A percentile compares a stretch with the other conserved stretches of the same genome.
Evolutionary conservation across 2,797 vertebrate genomes (phyloP).

Genomic region (Sparus aurata): DNA sequence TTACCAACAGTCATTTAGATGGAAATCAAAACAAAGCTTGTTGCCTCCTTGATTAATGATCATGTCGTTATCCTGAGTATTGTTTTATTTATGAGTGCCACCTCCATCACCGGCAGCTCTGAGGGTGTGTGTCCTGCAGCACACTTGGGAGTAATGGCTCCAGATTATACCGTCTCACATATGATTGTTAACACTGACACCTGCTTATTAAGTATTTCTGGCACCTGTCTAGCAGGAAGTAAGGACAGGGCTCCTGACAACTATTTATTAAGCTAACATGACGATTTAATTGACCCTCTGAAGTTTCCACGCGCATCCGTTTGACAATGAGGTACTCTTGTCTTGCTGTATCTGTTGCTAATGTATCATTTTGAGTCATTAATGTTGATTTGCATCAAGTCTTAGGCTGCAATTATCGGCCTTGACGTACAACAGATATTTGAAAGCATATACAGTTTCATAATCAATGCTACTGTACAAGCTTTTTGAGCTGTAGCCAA

Average conservation of each 20-base stretch:
- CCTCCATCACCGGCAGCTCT: conserved; percentile 28
- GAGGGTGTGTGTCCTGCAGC: conserved; percentile 18
- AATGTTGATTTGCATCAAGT: conserved; percentile 44
- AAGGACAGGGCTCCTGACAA: conserved; percentile 30
- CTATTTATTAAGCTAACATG: conserved; percentile 46
- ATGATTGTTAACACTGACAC: conserved; percentile 59
- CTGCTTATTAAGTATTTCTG: conserved; percentile 64
- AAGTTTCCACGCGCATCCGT: conserved; percentile 45
- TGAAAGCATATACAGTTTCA: conserved; percentile 6
- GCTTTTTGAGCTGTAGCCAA: background rate
- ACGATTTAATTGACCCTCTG: conserved; percentile 31
- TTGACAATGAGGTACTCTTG: conserved; percentile 57
- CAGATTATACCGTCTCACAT: conserved; percentile 41
- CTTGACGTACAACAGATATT: conserved; percentile 37
- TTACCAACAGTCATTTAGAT: conserved; percentile 25
- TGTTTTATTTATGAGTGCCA: conserved; percentile 56
- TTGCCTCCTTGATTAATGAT: conserved; percentile 36
- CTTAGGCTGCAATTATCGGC: conserved; percentile 40
- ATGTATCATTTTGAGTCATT: conserved; percentile 57
- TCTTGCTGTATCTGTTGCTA: conserved; percentile 26
- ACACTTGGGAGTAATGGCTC: conserved; percentile 37
- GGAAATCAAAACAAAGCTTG: conserved; percentile 31
- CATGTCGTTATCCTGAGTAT: conserved; percentile 41
- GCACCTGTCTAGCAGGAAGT: conserved; percentile 34
- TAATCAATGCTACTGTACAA: background rate